A percentile compares a stretch with the other conserved stretches of the same genome.
phyloP scores from a whole-genome alignment of 2,797 vertebrate species.

The Tenualosa ilisha region DNA sequence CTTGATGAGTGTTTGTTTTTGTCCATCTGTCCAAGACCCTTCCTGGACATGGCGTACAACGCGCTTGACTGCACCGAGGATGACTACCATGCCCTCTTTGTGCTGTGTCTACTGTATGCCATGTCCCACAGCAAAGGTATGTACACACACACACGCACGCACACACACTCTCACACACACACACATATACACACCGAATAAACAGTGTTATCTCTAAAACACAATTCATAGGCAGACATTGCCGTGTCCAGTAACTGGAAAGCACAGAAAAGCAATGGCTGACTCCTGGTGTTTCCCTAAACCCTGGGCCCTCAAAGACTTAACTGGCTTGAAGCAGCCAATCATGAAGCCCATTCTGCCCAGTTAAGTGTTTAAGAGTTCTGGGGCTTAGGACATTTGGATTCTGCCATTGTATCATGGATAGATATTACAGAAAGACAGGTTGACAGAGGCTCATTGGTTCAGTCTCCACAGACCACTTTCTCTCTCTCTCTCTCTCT shows the following conservation, averaged over 20 bases:
- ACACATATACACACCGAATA: background rate
- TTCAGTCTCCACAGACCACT: background rate
- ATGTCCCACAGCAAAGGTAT: constrained; percentile 95
- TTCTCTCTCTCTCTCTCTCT: background rate
- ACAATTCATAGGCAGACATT: background rate
- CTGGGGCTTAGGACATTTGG: too few relatives aligned
- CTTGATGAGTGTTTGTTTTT: background rate
- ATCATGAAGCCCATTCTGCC: too few relatives aligned
- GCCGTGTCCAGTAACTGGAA: too few relatives aligned
- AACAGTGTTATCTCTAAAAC: background rate
- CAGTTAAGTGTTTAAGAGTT: too few relatives aligned
- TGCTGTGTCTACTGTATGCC: constrained; percentile 94
- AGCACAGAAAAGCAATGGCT: background rate
- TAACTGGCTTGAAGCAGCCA: too few relatives aligned
- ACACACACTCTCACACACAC: background rate
- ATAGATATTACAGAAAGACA: too few relatives aligned
- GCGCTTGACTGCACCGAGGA: constrained; percentile 86
- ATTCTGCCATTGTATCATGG: too few relatives aligned
- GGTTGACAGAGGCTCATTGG: too few relatives aligned
- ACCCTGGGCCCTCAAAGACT: too few relatives aligned
- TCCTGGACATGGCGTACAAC: constrained; percentile 95
- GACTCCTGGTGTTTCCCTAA: too few relatives aligned
- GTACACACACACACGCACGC: background rate
- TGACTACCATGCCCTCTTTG: constrained; percentile 95
- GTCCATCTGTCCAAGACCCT: constrained; percentile 75